These are phyloP conservation scores for Urosaurus nigricauda DNA, from an alignment of 2,797 vertebrate genomes.

Conservation along the genomic window DNA sequence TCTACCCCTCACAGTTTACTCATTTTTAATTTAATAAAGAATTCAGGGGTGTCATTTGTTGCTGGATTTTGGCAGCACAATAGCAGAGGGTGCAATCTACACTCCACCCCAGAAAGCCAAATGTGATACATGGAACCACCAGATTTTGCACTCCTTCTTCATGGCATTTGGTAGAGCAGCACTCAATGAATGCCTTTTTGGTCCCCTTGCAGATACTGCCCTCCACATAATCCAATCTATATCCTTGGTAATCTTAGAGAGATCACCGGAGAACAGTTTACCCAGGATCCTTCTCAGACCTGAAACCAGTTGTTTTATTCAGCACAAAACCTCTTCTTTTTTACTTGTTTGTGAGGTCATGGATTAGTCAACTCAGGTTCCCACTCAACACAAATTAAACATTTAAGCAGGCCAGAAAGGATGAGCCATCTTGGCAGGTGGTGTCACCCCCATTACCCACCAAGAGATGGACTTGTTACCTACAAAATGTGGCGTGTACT, in stretches of 20 bases:
- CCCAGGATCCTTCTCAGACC: too few relatives aligned
- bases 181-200: too few relatives aligned
- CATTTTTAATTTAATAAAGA: too few relatives aligned
- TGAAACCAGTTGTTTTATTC: background rate
- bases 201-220: too few relatives aligned
- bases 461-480: background rate
- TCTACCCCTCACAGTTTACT: too few relatives aligned
- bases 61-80: too few relatives aligned
- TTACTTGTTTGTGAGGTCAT: background rate
- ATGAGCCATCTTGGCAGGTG: background rate
- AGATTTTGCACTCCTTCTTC: background rate
- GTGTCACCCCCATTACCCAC: background rate
- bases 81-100: too few relatives aligned
- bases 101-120: too few relatives aligned
- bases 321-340: too few relatives aligned
- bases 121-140: background rate
- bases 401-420: background rate
- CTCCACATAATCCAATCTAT: background rate
- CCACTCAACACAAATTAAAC: background rate
- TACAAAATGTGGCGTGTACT: conserved; percentile 7
- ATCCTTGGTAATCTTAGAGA: background rate
- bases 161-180: background rate
- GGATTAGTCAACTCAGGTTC: background rate
- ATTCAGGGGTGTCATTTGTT: too few relatives aligned
- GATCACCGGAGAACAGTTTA: background rate